phyloP scores from a whole-genome alignment of 2,888 invertebrate species.

The Hydrotaea diabolus region DNA sequence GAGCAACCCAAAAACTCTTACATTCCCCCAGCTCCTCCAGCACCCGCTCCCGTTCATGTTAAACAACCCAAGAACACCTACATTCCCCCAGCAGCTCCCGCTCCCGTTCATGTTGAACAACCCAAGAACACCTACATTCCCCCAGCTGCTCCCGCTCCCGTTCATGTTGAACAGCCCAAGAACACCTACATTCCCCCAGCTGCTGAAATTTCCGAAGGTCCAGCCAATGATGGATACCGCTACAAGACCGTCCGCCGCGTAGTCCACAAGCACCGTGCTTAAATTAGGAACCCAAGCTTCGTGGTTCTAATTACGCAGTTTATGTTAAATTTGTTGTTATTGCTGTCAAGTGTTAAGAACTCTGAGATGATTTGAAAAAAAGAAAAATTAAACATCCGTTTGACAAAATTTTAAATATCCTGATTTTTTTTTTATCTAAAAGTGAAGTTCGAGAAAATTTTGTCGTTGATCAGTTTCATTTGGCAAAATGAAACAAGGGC shows the following conservation, averaged over 20 bases:
- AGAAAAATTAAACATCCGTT: background rate
- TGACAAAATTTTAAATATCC: too few species aligned
- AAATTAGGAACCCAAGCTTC: slow-evolving; percentile 25
- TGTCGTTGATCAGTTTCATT: too few species aligned
- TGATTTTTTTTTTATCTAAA: too few species aligned
- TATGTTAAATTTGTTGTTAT: slow-evolving; percentile 5
- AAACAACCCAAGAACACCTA: slow-evolving; percentile 26
- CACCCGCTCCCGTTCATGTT: slow-evolving; percentile 47
- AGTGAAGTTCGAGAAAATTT: too few species aligned
- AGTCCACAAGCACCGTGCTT: slow-evolving; percentile 61
- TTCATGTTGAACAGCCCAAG: slow-evolving; percentile 44
- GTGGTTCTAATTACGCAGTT: background rate
- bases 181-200: slow-evolving; percentile 53
- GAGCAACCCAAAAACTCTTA: slow-evolving; percentile 7
- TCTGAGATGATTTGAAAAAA: background rate
- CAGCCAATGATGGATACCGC: slow-evolving; percentile 63
- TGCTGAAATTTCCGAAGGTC: background rate
- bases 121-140: slow-evolving; percentile 32
- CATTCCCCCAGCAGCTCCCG: slow-evolving; percentile 46
- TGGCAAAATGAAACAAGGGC: too few species aligned
- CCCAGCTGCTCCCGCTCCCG: slow-evolving; percentile 44
- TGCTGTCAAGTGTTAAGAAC: slow-evolving; percentile 1
- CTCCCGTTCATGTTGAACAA: background rate
- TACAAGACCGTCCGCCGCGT: slow-evolving; percentile 67
- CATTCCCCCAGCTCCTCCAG: slow-evolving; percentile 43